Evolutionary conservation across 1,140 invertebrate genomes (phyloP).

Genomic region (Matsumurasca onukii): DNA sequence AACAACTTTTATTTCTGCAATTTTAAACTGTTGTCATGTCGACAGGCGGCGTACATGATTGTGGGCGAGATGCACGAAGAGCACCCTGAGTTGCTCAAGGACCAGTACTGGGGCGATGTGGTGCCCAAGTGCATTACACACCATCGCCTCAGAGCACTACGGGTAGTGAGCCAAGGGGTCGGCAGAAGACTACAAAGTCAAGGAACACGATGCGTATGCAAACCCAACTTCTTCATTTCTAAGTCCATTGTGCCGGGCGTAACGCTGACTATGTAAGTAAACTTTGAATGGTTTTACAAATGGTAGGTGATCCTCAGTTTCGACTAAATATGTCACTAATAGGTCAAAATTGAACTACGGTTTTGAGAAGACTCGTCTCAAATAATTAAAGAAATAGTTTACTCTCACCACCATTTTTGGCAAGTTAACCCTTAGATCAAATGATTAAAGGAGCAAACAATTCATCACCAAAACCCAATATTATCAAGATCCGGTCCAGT

Average conservation of each 20-base stretch:
- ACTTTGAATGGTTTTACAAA: too few species aligned
- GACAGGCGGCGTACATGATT: slow-evolving; percentile 84
- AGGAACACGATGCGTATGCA: slow-evolving; percentile 78
- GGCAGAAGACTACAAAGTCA: slow-evolving; percentile 80
- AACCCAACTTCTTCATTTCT: slow-evolving; percentile 60
- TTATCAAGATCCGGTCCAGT: too few species aligned
- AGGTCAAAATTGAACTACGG: too few species aligned
- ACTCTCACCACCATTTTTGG: too few species aligned
- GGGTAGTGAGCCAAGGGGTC: slow-evolving; percentile 79
- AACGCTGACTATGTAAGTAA: slow-evolving; percentile 60
- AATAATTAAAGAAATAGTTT: too few species aligned
- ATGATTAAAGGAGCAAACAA: too few species aligned
- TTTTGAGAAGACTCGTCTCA: too few species aligned
- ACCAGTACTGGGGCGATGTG: slow-evolving; percentile 90
- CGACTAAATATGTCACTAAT: too few species aligned
- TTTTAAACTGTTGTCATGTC: slow-evolving; percentile 41
- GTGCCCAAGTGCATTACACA: slow-evolving; percentile 83
- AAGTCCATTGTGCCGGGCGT: slow-evolving; percentile 66
- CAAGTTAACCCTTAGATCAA: too few species aligned
- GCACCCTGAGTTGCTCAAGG: slow-evolving; percentile 81
- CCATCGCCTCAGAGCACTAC: slow-evolving; percentile 81
- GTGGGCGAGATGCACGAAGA: slow-evolving; percentile 91
- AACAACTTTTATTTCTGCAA: too few species aligned
- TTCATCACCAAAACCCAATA: too few species aligned
- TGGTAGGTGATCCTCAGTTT: too few species aligned